phyloP scores from a whole-genome alignment of 1,140 invertebrate genomes.

The Ooceraea biroi region DNA sequence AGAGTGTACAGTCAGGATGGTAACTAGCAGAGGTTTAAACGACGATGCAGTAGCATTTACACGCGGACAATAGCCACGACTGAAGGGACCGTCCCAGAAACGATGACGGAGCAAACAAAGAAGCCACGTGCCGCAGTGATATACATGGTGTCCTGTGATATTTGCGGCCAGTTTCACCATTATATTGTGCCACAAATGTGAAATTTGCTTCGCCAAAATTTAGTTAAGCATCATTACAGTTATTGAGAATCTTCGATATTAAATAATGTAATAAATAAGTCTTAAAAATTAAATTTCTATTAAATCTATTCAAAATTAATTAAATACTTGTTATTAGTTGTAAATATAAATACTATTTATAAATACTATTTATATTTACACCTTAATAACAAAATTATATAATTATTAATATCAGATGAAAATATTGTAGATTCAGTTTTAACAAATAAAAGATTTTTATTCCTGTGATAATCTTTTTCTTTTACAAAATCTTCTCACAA shows the following conservation, averaged over 20 bases:
- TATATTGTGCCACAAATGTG: slow-evolving; percentile 1
- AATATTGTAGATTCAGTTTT: no score
- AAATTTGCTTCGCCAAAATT: slow-evolving; percentile 3
- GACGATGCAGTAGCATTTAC: slow-evolving; percentile 67
- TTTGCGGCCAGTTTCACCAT: slow-evolving; percentile 7
- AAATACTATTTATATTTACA: no score
- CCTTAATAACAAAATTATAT: no score
- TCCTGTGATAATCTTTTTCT: no score
- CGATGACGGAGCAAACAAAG: slow-evolving; percentile 78
- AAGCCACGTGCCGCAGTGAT: slow-evolving; percentile 73
- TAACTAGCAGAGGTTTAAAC: slow-evolving; percentile 62
- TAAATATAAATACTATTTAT: no score
- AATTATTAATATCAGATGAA: no score
- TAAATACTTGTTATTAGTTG: no score
- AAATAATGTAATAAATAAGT: not conserved
- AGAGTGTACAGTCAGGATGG: slow-evolving; percentile 69
- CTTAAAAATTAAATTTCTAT: slow-evolving; percentile 2
- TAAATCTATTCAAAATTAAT: not conserved
- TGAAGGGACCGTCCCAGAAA: slow-evolving; percentile 74
- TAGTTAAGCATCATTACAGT: not conserved
- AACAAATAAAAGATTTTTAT: no score
- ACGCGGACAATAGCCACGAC: slow-evolving; percentile 63
- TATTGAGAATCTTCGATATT: slow-evolving; percentile 6
- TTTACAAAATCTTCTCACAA: no score
- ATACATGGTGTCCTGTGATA: slow-evolving; percentile 15